phyloP scores from a whole-genome alignment of 2,113 vertebrate genomes.

The Bothrops jararaca region DNA sequence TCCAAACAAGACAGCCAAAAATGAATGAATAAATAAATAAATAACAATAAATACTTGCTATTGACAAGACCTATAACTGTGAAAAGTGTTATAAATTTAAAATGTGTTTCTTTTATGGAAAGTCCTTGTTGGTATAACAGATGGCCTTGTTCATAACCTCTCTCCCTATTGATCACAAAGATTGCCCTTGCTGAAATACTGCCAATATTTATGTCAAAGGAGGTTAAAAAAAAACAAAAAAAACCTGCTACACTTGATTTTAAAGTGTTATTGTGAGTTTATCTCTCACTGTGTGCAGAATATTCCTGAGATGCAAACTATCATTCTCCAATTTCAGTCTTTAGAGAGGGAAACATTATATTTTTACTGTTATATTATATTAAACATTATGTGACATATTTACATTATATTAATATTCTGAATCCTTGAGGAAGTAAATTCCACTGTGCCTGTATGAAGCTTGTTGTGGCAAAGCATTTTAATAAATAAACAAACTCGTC shows the following conservation, averaged over 20 bases:
- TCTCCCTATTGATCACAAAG: not conserved
- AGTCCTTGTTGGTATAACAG: conserved; percentile 2
- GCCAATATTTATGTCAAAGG: not conserved
- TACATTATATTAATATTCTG: not conserved
- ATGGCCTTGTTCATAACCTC: not conserved
- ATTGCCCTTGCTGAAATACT: not conserved
- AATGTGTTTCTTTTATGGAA: not conserved
- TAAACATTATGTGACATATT: not conserved
- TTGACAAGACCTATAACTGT: not conserved
- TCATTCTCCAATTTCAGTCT: not conserved
- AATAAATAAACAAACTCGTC: not conserved
- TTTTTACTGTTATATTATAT: not conserved
- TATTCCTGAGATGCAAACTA: not conserved
- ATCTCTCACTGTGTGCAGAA: not conserved
- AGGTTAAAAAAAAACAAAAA: not conserved
- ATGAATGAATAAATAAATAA: not conserved
- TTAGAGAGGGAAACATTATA: not conserved
- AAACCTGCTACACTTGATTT: not conserved
- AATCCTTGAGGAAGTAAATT: not conserved
- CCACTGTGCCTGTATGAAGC: not conserved
- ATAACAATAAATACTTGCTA: not conserved
- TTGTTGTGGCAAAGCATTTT: not conserved
- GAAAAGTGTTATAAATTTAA: conserved; percentile 7
- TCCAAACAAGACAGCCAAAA: not conserved
- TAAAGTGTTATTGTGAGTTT: not conserved